Base-by-base conservation (phyloP, 2,888 invertebrate species). In the Drosophila phalerata region DNA sequence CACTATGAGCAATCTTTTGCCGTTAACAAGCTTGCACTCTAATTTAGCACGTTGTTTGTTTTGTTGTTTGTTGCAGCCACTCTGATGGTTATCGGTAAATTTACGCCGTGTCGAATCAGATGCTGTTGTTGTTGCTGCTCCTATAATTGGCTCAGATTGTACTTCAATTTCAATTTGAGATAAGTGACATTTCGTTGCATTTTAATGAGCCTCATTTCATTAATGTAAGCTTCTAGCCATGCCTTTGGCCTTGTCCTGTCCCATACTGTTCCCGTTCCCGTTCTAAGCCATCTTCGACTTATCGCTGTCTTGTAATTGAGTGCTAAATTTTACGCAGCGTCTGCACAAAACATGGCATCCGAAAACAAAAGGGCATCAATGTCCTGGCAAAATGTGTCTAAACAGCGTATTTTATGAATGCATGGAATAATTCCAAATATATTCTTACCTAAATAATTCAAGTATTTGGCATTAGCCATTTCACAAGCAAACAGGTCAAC, bases 181-280 rank as follows among this genome's bases (percentile, higher is more conserved):
- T 89, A 89, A 85, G 79, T 85, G 79, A 89, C 88, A 85, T 83
- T 87, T 89, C 89, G 89, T 89, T 87, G 86, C 86, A 87, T 87
- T 87, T 89, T 87, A 87, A 87, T 87, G 86, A 89, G 86, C 69
- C 74, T 85, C 81, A 89, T 88, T 87, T 79, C 77, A 71, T 79
- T 76, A 69, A 73, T 69, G 77, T 65, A 17, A 45, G 53, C 57
- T 30, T 45, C 60, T 57, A 17, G 34, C 47, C 15, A 15, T 43
- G 34, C 34, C 45, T 17, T 17, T 34, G n/a, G 30, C 19, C 25
- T 2, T 47, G 5, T 11, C 0, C 25, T 25, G 25, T 22, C 3
- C 45, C 58, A 47, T 49, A 43, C 5, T 47, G 10, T 22, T 2
- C 25, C 25, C 15, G 28, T 22, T 3, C 45, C 58, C 47, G 2